These are phyloP conservation scores for Drosophila bipectinata DNA, from an alignment of 1,140 invertebrate species.

Conservation along the genomic window DNA sequence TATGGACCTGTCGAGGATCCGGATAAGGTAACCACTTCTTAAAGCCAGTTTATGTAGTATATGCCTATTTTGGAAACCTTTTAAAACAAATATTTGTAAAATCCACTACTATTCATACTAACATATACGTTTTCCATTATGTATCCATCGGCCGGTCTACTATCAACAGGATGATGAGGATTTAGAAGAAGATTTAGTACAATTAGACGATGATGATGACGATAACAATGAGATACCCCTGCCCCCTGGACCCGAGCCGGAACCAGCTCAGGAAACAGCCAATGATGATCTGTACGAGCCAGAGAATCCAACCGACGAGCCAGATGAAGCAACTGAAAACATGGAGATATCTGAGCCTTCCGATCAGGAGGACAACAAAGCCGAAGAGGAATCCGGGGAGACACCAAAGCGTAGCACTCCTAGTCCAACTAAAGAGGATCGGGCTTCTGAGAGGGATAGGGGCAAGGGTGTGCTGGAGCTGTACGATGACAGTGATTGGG, in stretches of 20 bases:
- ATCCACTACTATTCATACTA: not conserved
- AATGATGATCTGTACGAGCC: constrained; percentile 70
- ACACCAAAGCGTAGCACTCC: constrained; percentile 53
- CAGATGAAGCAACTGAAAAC: constrained; percentile 25
- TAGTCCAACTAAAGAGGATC: constrained; percentile 57
- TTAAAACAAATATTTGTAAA: not conserved
- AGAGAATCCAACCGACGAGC: constrained; percentile 76
- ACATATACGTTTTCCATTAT: not conserved
- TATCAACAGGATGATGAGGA: constrained; percentile 74
- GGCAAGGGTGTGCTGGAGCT: constrained; percentile 78
- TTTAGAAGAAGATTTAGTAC: constrained; percentile 83
- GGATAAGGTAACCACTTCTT: constrained; percentile 60
- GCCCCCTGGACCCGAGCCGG: constrained; percentile 57
- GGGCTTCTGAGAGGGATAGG: constrained; percentile 42
- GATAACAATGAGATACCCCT: constrained; percentile 69
- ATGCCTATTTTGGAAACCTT: no score
- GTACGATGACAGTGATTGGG: constrained; percentile 84
- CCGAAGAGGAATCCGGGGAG: constrained; percentile 38
- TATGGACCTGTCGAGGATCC: constrained; percentile 26
- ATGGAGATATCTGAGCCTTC: constrained; percentile 6
- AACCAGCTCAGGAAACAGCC: constrained; percentile 8
- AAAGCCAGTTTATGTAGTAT: no score
- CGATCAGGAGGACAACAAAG: constrained; percentile 5
- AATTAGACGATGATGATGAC: constrained; percentile 81
- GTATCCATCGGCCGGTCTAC: constrained; percentile 21